phyloP scores from a whole-genome alignment of 2,888 invertebrate species.

The Eupelmus urozonus region DNA sequence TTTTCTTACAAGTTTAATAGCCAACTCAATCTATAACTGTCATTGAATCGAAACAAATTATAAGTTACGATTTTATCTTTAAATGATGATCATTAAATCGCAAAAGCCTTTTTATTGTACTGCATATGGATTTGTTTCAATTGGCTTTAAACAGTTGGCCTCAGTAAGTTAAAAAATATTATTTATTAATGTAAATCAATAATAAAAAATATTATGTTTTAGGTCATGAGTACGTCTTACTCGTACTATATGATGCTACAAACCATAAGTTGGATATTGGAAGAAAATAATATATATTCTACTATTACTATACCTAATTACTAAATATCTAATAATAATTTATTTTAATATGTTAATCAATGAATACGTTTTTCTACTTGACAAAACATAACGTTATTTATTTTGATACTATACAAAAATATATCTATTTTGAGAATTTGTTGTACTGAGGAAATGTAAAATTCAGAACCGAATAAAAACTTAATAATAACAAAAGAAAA shows the following conservation, averaged over 20 bases:
- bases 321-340: too few species aligned
- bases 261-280: background rate
- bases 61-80: conserved; percentile 19
- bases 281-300: too few species aligned
- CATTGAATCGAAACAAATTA: conserved; percentile 16
- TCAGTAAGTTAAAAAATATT: background rate
- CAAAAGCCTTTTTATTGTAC: conserved; percentile 42
- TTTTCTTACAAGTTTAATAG: background rate
- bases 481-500: too few species aligned
- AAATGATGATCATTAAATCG: conserved; percentile 24
- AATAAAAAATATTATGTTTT: conserved; percentile 11
- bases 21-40: conserved; percentile 24
- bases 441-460: too few species aligned
- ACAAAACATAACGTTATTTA: too few species aligned
- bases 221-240: conserved; percentile 26
- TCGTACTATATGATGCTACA: conserved; percentile 47
- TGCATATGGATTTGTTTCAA: conserved; percentile 37
- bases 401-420: too few species aligned
- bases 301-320: too few species aligned
- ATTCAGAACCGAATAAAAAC: too few species aligned
- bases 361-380: too few species aligned
- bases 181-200: background rate
- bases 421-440: too few species aligned
- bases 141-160: conserved; percentile 5
- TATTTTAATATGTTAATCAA: too few species aligned